Evolutionary conservation across 2,113 vertebrate species (phyloP).

Genomic region (human): GRCh38 chr3:172787001-172787500

Average conservation of each 20-base stretch:
- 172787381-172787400: background rate
- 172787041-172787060: background rate
- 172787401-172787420: conserved; percentile 14
- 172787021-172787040: background rate
- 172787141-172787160: background rate
- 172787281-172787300: conserved; percentile 20
- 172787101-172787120: conserved; percentile 17
- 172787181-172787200: background rate
- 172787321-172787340: background rate
- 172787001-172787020: background rate
- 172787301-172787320: background rate
- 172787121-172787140: background rate
- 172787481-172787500: too few relatives aligned
- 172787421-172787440: background rate
- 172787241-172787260: conserved; percentile 27
- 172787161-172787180: background rate
- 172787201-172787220: background rate
- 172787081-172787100: background rate
- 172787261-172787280: background rate
- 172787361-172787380: background rate
- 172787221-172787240: background rate
- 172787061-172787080: background rate
- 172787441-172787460: background rate
- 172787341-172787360: background rate
- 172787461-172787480: too few relatives aligned